Evolutionary conservation across 2,888 invertebrate species (phyloP).

Genomic region (Lepidocyrtoides sp.): DNA sequence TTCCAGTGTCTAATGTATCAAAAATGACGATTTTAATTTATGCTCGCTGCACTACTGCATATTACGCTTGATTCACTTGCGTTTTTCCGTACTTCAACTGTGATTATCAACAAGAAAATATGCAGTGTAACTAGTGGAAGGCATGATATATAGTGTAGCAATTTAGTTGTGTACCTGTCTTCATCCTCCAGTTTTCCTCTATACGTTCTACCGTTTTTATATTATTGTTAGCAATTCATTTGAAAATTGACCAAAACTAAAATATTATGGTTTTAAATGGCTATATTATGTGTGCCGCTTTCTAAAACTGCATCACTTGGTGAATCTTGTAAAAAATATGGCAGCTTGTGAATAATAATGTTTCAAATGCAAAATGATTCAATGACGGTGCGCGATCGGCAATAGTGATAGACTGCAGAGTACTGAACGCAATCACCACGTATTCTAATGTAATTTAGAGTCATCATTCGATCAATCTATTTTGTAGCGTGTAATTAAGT

Average conservation of each 20-base stretch:
- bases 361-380: conserved; percentile 37
- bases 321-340: background rate
- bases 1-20: too few relatives aligned
- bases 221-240: background rate
- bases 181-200: conserved; percentile 4
- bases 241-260: background rate
- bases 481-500: too few relatives aligned
- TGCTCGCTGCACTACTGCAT: background rate
- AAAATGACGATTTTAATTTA: conserved; percentile 14
- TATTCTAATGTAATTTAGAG: background rate
- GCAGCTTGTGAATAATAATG: too few relatives aligned
- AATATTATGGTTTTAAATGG: too few relatives aligned
- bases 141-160: too few relatives aligned
- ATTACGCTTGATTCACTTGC: background rate
- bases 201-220: background rate
- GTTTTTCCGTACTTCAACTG: background rate
- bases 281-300: conserved; percentile 31
- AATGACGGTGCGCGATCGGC: conserved; percentile 23
- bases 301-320: conserved; percentile 25
- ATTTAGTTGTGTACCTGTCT: background rate
- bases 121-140: too few relatives aligned
- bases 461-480: too few relatives aligned
- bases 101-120: too few relatives aligned
- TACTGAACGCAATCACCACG: background rate
- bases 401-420: background rate